Base-by-base conservation (phyloP, 2,113 vertebrate species). In the Platysteira castanea region DNA sequence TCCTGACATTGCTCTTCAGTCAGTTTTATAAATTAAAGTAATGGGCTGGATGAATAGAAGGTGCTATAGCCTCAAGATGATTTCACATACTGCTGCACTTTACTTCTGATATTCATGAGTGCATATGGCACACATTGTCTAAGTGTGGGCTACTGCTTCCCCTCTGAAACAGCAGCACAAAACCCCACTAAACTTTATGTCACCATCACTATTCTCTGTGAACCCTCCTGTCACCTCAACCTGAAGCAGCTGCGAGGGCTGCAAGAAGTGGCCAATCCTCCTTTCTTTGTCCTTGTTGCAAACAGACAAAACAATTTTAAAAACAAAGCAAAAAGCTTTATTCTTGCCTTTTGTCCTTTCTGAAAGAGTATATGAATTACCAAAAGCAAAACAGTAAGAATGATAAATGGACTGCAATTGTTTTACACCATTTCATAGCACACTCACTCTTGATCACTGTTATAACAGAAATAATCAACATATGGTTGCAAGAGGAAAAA, bases 381-480 rank as follows among this genome's bases (percentile, higher is more conserved):
- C 28, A n/a, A 44, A 88, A 79, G 41, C 35, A n/a, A 49, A 75
- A 21, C 22, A 75, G 7, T 47, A 53, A 37, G 26, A 75, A 5
- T 46, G 16, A 63, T 61, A 21, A 86, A 83, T 3, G 13, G 41
- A 24, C 53, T 54, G 24, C 16, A 60, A 13, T 13, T 65, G 8
- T 56, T 94, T 64, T 39, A 47, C 9, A 30, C 4, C 9, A 10
- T 41, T 85, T 42, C 35, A 68, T 28, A 42, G 10, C 21, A 30
- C 18, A 23, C 3, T 28, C 57, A 42, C 3, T 39, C 57, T 15
- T 61, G 30, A 42, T 63, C 0, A 0, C 14, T 52, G 6, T 13
- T 57, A 4, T 15, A 84, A 46, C 24, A 53, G 24, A 87, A 85
- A 56, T 30, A 70, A 74, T 35, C 24, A 85, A 75, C 13, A 37